Evolutionary conservation across 2,113 vertebrate genomes (phyloP).

Genomic region (Heloderma charlesbogerti): DNA sequence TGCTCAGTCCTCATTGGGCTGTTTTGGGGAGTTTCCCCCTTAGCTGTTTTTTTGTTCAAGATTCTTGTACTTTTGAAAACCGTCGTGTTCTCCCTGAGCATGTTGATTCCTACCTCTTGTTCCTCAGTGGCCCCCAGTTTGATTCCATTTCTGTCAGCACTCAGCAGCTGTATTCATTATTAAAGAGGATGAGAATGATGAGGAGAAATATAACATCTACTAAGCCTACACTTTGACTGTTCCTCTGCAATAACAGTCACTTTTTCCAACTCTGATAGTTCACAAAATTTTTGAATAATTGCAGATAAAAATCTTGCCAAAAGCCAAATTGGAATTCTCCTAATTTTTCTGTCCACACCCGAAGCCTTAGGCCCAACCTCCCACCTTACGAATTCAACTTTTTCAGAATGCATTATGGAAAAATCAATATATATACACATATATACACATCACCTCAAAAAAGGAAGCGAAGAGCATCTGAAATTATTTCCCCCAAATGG

Average conservation of each 20-base stretch:
- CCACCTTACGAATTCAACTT: neutral
- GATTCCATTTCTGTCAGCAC: neutral
- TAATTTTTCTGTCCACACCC: neutral
- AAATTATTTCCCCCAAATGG: neutral
- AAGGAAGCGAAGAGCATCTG: constrained; percentile 27
- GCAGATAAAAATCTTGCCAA: neutral
- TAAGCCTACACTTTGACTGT: neutral
- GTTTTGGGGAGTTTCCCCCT: neutral
- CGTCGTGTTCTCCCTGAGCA: neutral
- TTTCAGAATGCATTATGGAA: neutral
- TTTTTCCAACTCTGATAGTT: neutral
- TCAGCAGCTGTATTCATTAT: neutral
- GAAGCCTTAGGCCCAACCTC: neutral
- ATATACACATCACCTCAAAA: neutral
- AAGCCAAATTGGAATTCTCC: constrained; percentile 35
- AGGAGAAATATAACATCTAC: neutral
- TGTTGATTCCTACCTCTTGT: neutral
- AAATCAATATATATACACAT: neutral
- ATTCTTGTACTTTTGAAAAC: neutral
- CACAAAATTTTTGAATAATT: neutral
- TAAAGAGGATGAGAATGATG: neutral
- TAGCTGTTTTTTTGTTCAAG: neutral
- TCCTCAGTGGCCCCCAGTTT: neutral
- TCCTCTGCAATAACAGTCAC: neutral
- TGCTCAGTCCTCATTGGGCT: neutral